phyloP scores from a whole-genome alignment of 2,888 invertebrate genomes.

The Papilio elwesi region DNA sequence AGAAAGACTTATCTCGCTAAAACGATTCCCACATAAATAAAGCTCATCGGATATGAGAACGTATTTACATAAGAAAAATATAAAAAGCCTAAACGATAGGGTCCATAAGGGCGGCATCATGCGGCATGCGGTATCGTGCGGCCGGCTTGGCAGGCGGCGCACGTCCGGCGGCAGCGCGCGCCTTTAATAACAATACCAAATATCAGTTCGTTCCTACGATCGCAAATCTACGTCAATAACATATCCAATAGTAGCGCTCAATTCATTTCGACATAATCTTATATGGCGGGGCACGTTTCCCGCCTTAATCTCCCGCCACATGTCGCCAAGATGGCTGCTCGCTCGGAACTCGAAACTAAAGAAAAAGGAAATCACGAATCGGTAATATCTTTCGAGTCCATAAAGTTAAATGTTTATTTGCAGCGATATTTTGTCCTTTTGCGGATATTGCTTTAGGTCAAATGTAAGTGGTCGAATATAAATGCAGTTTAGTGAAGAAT shows the following conservation, averaged over 20 bases:
- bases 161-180: conserved; percentile 73
- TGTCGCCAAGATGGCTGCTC: conserved; percentile 84
- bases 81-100: conserved; percentile 83
- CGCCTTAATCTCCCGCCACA: conserved; percentile 84
- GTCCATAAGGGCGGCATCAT: conserved; percentile 74
- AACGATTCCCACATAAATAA: conserved; percentile 85
- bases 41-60: conserved; percentile 84
- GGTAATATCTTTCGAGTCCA: conserved; percentile 84
- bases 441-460: conserved; percentile 79
- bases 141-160: conserved; percentile 65
- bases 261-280: conserved; percentile 84
- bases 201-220: conserved; percentile 84
- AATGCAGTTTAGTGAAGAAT: conserved; percentile 38
- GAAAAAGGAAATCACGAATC: conserved; percentile 84
- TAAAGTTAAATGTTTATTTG: conserved; percentile 85
- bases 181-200: conserved; percentile 84
- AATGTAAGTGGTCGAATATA: conserved; percentile 55
- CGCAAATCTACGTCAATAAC: conserved; percentile 85
- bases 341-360: conserved; percentile 79
- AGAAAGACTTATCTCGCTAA: conserved; percentile 81
- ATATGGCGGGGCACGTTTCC: conserved; percentile 83
- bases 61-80: conserved; percentile 84
- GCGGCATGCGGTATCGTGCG: conserved; percentile 71
- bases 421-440: conserved; percentile 83
- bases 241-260: conserved; percentile 83